Evolutionary conservation across 1,140 invertebrate species (phyloP).

Genomic region (Lordiphosa clarofinis): DNA sequence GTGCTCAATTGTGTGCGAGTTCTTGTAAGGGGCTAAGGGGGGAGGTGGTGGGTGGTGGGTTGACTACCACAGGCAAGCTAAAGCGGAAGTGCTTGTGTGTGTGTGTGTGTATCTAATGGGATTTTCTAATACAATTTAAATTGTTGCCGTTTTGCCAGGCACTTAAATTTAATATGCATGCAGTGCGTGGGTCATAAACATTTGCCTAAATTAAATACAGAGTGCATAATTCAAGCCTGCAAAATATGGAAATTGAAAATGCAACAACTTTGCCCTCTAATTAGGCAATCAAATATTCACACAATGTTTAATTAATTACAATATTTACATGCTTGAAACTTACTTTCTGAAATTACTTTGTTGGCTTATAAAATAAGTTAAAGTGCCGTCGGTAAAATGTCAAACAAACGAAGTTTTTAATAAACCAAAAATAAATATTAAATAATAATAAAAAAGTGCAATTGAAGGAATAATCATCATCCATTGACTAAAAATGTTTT

Average conservation of each 20-base stretch:
- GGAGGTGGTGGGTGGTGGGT: constrained; percentile 26
- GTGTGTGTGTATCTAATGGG: constrained; percentile 70
- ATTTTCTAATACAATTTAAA: constrained; percentile 77
- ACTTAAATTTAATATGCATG: constrained; percentile 64
- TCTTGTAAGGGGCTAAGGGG: not conserved
- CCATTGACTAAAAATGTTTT: too few species aligned
- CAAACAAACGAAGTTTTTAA: too few species aligned
- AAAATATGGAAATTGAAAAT: too few species aligned
- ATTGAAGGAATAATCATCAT: too few species aligned
- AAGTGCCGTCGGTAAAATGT: constrained; percentile 9
- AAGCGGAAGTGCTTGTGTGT: constrained; percentile 48
- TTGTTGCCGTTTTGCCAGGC: constrained; percentile 52
- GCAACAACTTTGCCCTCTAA: too few species aligned
- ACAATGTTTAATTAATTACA: too few species aligned
- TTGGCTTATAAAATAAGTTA: not conserved
- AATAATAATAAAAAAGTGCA: too few species aligned
- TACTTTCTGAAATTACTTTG: too few species aligned
- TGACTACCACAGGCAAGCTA: constrained; percentile 42
- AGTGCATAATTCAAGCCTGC: constrained; percentile 33
- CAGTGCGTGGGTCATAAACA: constrained; percentile 22
- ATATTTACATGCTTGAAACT: too few species aligned
- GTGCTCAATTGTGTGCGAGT: constrained; percentile 43
- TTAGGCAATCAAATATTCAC: too few species aligned
- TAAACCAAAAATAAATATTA: too few species aligned
- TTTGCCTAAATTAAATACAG: constrained; percentile 33